Evolutionary conservation across 2,113 vertebrate species (phyloP).

Genomic region (Hippoglossus stenolepis): DNA sequence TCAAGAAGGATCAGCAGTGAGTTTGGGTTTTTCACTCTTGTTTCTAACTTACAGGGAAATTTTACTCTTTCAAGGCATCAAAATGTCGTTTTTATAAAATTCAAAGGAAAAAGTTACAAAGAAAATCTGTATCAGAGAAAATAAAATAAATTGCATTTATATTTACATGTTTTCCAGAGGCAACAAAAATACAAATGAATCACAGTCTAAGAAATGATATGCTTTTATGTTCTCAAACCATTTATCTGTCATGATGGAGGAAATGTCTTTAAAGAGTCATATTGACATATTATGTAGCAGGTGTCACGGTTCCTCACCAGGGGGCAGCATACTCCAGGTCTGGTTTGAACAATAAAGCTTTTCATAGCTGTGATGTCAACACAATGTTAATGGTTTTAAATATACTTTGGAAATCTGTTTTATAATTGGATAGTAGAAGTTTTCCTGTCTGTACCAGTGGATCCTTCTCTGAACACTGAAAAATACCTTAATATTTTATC

Average conservation of each 20-base stretch:
- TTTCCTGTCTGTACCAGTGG: not conserved
- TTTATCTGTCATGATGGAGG: not conserved
- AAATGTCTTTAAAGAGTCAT: not conserved
- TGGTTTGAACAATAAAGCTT: not conserved
- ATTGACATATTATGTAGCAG: not conserved
- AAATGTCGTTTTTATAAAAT: not conserved
- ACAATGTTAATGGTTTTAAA: not conserved
- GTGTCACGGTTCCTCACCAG: constrained; percentile 37
- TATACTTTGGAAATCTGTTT: not conserved
- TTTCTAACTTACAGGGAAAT: not conserved
- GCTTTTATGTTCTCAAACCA: not conserved
- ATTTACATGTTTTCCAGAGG: too few species aligned
- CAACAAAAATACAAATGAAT: too few species aligned
- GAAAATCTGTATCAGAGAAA: too few species aligned
- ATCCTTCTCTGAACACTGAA: not conserved
- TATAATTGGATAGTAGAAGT: not conserved
- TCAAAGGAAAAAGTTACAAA: too few species aligned
- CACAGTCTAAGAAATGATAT: not conserved
- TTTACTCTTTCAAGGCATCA: not conserved
- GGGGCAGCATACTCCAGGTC: constrained; percentile 52
- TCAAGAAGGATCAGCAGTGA: constrained; percentile 98
- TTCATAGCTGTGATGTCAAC: not conserved
- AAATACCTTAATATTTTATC: not conserved
- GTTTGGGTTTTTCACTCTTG: constrained; percentile 26
- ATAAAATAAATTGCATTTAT: too few species aligned